A percentile compares a stretch with the other conserved stretches of the same genome.
These are phyloP conservation scores for Amphiduros pacificus DNA, from an alignment of 2,888 invertebrate species.

Conservation along the genomic window DNA sequence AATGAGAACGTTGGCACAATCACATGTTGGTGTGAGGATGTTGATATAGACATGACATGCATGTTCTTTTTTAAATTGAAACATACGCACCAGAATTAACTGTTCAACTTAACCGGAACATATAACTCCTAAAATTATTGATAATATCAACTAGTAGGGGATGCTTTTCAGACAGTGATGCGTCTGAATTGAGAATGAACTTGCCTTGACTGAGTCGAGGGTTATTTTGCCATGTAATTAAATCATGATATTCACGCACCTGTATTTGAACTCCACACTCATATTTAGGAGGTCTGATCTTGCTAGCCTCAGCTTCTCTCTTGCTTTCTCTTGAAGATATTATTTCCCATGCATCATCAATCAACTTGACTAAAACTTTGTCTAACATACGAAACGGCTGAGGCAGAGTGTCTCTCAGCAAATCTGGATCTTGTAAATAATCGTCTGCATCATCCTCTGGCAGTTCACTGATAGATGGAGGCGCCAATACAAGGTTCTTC, in stretches of 20 bases:
- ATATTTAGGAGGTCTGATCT: constrained; percentile 44
- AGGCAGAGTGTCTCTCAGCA: constrained; percentile 46
- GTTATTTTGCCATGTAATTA: no score
- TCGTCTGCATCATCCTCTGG: constrained; percentile 37
- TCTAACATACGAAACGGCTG: constrained; percentile 57
- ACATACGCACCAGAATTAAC: no score
- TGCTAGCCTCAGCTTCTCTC: constrained; percentile 38
- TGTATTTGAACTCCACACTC: constrained; percentile 38
- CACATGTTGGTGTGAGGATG: no score
- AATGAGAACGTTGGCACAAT: no score
- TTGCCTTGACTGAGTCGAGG: no score
- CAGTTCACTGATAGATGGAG: constrained; percentile 39
- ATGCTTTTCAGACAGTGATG: no score
- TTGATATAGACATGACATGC: no score
- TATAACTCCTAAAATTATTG: no score
- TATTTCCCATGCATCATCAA: constrained; percentile 51
- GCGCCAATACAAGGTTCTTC: constrained; percentile 46
- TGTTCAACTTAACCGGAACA: no score
- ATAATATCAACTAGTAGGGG: no score
- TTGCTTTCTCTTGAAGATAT: constrained; percentile 42
- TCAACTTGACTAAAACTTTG: constrained; percentile 41
- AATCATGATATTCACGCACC: constrained; percentile 19
- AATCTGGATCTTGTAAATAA: constrained; percentile 51
- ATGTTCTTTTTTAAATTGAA: no score
- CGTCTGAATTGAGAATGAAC: no score